A percentile compares a stretch with the other conserved stretches of the same genome.
phyloP scores from a whole-genome alignment of 2,797 vertebrate species.

The Heteromormyrus szaboi region DNA sequence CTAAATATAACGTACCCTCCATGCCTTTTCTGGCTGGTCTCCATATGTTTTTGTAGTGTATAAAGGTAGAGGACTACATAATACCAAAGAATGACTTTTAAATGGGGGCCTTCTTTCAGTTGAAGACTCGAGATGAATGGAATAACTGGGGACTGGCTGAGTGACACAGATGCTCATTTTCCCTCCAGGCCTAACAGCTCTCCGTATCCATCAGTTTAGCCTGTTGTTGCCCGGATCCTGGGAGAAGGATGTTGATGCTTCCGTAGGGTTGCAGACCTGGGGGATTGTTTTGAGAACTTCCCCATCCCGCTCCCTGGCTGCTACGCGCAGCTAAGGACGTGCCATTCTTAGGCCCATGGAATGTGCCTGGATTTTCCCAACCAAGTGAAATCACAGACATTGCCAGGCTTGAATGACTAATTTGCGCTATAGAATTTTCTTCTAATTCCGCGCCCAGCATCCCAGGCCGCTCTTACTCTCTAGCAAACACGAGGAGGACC shows the following conservation, averaged over 20 bases:
- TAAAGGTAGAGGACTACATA: not conserved
- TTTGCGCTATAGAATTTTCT: conserved; percentile 38
- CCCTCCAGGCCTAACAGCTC: not conserved
- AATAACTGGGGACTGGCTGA: not conserved
- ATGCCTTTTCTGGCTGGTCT: not conserved
- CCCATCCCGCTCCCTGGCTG: not conserved
- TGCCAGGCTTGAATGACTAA: conserved; percentile 40
- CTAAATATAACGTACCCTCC: not conserved
- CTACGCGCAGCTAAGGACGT: conserved; percentile 16
- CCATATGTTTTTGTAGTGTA: not conserved
- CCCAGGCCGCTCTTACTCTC: conserved; percentile 22
- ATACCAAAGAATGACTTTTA: not conserved
- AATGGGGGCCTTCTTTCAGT: not conserved
- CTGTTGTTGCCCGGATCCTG: not conserved
- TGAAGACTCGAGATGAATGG: not conserved
- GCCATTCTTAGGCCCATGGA: conserved; percentile 35
- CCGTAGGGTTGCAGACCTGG: not conserved
- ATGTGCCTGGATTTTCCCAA: conserved; percentile 33
- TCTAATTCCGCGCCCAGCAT: not conserved
- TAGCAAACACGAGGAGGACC: conserved; percentile 22
- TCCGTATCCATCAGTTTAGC: not conserved
- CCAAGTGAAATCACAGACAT: conserved; percentile 45
- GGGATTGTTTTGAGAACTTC: conserved; percentile 26
- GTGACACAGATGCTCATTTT: not conserved
- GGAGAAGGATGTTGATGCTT: not conserved